These are phyloP conservation scores for Lepus americanus DNA, from an alignment of 2,113 vertebrate species.

Conservation along the genomic window DNA sequence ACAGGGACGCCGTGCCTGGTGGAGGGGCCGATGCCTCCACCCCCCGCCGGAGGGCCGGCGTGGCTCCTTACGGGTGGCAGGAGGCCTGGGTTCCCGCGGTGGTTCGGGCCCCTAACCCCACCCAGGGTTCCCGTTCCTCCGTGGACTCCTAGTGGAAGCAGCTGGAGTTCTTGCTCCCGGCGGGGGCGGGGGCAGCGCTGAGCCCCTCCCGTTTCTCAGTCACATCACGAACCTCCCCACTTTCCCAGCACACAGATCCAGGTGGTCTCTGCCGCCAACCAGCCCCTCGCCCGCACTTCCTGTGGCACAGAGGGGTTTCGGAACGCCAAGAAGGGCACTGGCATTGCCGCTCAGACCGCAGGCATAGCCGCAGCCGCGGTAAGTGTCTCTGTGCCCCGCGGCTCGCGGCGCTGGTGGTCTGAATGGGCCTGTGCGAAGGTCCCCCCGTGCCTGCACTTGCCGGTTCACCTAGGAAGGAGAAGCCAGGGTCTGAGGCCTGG, in stretches of 20 bases:
- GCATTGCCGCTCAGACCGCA: conserved; percentile 94
- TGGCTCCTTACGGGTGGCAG: no score
- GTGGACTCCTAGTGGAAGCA: background rate
- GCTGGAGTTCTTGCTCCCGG: background rate
- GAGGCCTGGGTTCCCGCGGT: no score
- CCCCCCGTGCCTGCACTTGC: no score
- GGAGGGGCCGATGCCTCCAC: background rate
- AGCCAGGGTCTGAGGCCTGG: no score
- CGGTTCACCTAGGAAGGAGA: no score
- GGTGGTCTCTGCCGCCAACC: conserved; percentile 89
- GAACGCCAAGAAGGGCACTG: conserved; percentile 94
- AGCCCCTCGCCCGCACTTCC: conserved; percentile 88
- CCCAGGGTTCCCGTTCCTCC: no score
- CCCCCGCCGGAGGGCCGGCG: no score
- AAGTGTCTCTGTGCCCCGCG: conserved; percentile 73
- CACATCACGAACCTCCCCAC: background rate
- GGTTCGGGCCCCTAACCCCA: no score
- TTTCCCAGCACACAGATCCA: conserved; percentile 94
- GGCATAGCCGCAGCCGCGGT: conserved; percentile 93
- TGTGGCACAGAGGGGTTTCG: conserved; percentile 97
- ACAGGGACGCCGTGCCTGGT: no score
- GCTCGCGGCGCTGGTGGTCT: no score
- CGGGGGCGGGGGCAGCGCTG: rapidly evolving
- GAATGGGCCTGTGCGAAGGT: no score
- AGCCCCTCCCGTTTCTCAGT: background rate